Evolutionary conservation across 2,113 vertebrate species (phyloP), one percentile per base, ranked within the genome.

Genomic region (Pterocles orientalis): DNA sequence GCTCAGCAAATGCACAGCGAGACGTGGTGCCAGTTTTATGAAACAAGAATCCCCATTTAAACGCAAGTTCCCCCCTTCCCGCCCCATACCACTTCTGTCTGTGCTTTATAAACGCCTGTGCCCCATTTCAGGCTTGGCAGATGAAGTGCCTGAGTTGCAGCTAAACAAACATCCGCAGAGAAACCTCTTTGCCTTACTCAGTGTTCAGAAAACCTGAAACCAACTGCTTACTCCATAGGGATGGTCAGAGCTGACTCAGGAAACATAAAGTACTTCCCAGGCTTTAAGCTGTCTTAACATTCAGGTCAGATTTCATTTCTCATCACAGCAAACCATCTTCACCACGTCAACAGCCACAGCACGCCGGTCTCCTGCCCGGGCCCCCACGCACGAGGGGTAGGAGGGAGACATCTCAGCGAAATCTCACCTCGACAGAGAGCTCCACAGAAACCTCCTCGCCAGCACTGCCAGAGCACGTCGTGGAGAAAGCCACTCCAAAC

Each of bases 221-320:
- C 95, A 86, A 94, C 72, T 86, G 90, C 95, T 72, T 89, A 66
- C 86, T 92, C 96, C 82, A 25, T 24, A 76, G 92, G 94, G 96
- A 96, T 94, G 92, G 86, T 41, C 94, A 85, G 88, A 94, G 95
- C 96, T 96, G 95, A 97, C 94, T 97, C 94, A 92, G 96, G 92
- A 95, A 93, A 94, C 83, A 85, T 58, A 31, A 90, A 95, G 96
- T 76, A 79, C 96, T 94, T 96, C 83, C 71, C 65, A 72, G 73
- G 91, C 88, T 96, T 94, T 61, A 92, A 96, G 92, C 95, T 69
- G 79, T 79, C 83, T 94, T 94, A 97, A 86, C 73, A 93, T 95
- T 95, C 95, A 95, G 94, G 95, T 97, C 96, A 97, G 94, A 96
- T 96, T 96, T 97, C 92, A 80, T 89, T 95, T 96, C 94, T 94